phyloP scores from a whole-genome alignment of 2,888 invertebrate genomes.

The Heteropelma amictum region DNA sequence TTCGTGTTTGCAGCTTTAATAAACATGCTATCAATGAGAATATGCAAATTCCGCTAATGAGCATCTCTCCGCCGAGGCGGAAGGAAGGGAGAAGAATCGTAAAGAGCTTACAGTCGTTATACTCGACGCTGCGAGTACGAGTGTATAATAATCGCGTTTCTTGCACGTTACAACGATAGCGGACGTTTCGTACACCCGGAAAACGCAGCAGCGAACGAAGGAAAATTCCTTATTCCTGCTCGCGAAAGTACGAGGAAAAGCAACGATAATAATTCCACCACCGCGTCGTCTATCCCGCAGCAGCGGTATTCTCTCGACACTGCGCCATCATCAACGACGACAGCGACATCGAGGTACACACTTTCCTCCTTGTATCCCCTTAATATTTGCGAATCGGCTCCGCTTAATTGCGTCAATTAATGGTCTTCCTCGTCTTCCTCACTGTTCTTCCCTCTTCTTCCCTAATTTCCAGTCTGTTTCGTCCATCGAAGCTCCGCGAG shows the following conservation, averaged over 20 bases:
- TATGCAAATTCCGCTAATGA: conserved; percentile 61
- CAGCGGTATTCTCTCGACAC: conserved; percentile 30
- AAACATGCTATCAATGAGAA: conserved; percentile 50
- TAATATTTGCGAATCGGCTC: conserved; percentile 51
- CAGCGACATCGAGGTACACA: conserved; percentile 27
- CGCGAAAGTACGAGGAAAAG: conserved; percentile 35
- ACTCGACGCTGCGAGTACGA: conserved; percentile 10
- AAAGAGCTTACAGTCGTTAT: conserved; percentile 24
- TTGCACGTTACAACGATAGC: neutral
- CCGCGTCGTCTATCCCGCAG: conserved; percentile 50
- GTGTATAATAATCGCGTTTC: conserved; percentile 22
- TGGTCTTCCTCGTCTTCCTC: conserved; percentile 53
- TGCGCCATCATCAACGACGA: too few species aligned
- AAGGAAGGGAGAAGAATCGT: neutral
- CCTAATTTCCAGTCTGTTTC: conserved; percentile 28
- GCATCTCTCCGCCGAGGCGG: neutral
- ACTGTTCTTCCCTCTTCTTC: conserved; percentile 22
- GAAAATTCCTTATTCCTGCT: conserved; percentile 39
- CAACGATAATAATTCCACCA: conserved; percentile 59
- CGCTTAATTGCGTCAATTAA: conserved; percentile 64
- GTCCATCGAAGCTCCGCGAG: conserved; percentile 2
- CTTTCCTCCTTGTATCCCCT: neutral
- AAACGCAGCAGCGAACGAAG: conserved; percentile 8
- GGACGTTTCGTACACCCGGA: neutral
- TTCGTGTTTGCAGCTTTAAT: conserved; percentile 5